Evolutionary conservation across 1,140 invertebrate species (phyloP), one percentile per base, ranked within the genome.

Genomic region (Hesperophylax magnus): DNA sequence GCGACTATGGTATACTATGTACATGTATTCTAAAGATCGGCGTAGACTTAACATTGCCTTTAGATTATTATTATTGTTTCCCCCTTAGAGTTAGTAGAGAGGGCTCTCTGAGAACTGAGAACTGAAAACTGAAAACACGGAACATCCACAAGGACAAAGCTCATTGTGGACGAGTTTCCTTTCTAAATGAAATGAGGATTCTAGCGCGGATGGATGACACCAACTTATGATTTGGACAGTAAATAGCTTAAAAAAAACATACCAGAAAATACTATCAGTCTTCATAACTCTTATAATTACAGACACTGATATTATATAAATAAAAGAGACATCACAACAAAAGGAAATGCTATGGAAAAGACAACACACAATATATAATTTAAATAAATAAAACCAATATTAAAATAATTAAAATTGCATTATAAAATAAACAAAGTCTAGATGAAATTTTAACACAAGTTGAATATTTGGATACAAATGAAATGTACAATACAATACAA

Each of bases 241-340:
- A 84, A 84, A 84, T 81, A 79, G 80, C 79, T 81, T 75, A 82
- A 81, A 75, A 79, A 80, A 81, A 82, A 81, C 77, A 82, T 78
- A 84, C 80, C 72, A 79, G 80, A 81, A 84, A 83, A 82, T 79
- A 80, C 80, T 84, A 84, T 84, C 83, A 84, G 83, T 84, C 83
- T 84, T 84, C 54, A 84, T 67, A 84, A 84, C 76, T 80, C 83
- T 84, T 84, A 84, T 81, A 56, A 81, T 84, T 81, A 80, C 74
- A 80, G 71, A 77, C 67, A 81, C 54, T 72, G 56, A 81, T 80
- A 53, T 54, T 47, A 76, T 78, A 80, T 81, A 79, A 75, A 81
- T 72, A 79, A 82, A 67, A 76, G 24, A 69, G 53, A 72, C 60
- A 76, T 31, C 67, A 74, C 71, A 61, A 80, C 69, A 69, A 24